Conservation (phyloP, 2,888 invertebrate genomes). For the Chrysolina oricalcia region DNA sequence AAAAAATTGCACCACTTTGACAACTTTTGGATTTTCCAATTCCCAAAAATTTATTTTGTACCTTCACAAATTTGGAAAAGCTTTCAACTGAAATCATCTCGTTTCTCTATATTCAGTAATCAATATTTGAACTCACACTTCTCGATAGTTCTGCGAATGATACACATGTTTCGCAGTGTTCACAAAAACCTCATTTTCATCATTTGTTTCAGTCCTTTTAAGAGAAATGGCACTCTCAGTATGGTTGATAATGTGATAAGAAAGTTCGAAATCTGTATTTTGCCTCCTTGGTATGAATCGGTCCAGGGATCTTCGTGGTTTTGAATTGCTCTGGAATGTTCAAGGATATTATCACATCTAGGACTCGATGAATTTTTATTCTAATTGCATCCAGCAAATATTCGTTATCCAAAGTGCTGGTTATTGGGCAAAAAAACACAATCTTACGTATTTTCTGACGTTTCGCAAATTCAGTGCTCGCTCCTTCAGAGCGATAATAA, state of each 20-base stretch:
- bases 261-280: conserved; percentile 43
- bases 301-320: conserved; percentile 30
- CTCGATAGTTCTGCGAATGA: conserved; percentile 40
- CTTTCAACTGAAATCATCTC: too few species aligned
- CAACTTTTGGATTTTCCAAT: too few species aligned
- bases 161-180: conserved; percentile 47
- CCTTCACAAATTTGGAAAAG: too few species aligned
- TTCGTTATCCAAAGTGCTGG: too few species aligned
- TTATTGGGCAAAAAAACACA: too few species aligned
- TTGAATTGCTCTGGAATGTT: background rate
- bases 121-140: conserved; percentile 40
- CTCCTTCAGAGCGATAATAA: too few species aligned
- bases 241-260: conserved; percentile 41
- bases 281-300: conserved; percentile 51
- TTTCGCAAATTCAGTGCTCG: too few species aligned
- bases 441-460: too few species aligned
- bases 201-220: background rate
- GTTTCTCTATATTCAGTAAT: conserved; percentile 15
- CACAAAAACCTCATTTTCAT: conserved; percentile 24
- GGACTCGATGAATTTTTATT: too few species aligned
- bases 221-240: conserved; percentile 6
- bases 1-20: too few species aligned
- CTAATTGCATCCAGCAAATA: too few species aligned
- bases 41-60: too few species aligned
- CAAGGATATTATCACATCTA: background rate